Percentiles rank a stretch among this genome's conserved stretches.
Conservation (phyloP, 2,113 vertebrate genomes). For the Lipophrys pholis region DNA sequence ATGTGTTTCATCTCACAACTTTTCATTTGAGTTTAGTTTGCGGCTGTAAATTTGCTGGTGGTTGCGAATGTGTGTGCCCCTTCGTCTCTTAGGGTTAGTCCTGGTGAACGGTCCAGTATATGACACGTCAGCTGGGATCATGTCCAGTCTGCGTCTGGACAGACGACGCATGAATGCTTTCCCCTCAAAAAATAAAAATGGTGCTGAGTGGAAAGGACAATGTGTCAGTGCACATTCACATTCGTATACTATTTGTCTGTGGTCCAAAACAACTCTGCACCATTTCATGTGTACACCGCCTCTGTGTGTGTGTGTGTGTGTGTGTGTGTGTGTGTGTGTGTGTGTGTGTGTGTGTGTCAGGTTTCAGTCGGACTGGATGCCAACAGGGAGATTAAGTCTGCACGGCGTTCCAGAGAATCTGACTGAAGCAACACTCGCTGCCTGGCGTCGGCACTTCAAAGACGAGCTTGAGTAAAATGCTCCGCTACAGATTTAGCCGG, state of each 20-base stretch:
- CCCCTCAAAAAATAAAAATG: no score
- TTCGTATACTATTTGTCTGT: constrained; percentile 9
- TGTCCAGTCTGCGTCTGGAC: no score
- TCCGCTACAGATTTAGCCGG: constrained; percentile 13
- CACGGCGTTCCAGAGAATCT: constrained; percentile 56
- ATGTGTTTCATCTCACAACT: no score
- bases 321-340: constrained; percentile 1
- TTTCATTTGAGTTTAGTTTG: no score
- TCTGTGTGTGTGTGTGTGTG: constrained; percentile 2
- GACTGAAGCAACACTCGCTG: constrained; percentile 57
- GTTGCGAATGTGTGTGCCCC: no score
- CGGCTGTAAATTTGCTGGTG: no score
- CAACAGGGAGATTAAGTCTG: constrained; percentile 61
- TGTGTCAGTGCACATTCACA: constrained; percentile 37
- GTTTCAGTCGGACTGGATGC: constrained; percentile 66
- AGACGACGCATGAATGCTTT: no score
- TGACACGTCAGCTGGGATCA: no score
- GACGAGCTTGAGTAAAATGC: constrained; percentile 26
- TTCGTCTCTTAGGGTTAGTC: no score
- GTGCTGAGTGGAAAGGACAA: constrained; percentile 13
- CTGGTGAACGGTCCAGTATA: no score
- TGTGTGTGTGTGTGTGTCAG: constrained; percentile 60
- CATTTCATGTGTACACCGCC: no score
- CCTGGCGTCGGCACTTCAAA: constrained; percentile 59
- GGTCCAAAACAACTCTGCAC: constrained; percentile 15